phyloP scores from a whole-genome alignment of 2,113 vertebrate genomes.

The Chamaetylas fuelleborni region DNA sequence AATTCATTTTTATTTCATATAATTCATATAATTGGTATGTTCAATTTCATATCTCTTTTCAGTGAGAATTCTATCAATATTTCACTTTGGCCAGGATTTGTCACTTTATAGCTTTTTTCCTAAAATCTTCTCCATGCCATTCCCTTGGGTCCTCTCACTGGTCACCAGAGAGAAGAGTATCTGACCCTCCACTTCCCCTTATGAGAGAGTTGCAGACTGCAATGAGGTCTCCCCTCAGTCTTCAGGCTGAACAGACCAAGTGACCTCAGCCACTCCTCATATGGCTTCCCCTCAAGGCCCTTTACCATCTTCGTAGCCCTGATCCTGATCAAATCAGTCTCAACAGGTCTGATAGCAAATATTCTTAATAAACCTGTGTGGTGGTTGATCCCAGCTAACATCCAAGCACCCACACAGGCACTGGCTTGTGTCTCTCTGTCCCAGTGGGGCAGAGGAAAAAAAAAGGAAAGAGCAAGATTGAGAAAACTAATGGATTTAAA shows the following conservation, averaged over 20 bases:
- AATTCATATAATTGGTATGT: not conserved
- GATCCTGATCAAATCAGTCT: not conserved
- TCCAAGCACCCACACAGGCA: not conserved
- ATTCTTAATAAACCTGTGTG: not conserved
- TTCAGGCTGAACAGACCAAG: not conserved
- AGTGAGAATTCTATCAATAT: not conserved
- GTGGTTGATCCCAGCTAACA: not conserved
- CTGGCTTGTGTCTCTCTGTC: not conserved
- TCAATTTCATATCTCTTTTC: not conserved
- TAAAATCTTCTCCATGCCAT: not conserved
- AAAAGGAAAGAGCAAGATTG: not conserved
- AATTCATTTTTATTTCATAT: not conserved
- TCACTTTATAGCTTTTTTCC: not conserved
- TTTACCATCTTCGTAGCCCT: fast-evolving
- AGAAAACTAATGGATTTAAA: not conserved
- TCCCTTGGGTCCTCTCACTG: not conserved
- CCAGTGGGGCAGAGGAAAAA: not conserved
- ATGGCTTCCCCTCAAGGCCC: not conserved
- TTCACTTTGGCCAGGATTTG: not conserved
- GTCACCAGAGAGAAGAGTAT: not conserved
- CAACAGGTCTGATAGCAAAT: not conserved
- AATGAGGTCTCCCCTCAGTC: not conserved
- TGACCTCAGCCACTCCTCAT: not conserved
- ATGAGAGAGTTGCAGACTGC: not conserved
- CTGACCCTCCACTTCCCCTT: not conserved